Evolutionary conservation across 1,140 invertebrate genomes (phyloP).

Genomic region (Drosophila prosaltans): DNA sequence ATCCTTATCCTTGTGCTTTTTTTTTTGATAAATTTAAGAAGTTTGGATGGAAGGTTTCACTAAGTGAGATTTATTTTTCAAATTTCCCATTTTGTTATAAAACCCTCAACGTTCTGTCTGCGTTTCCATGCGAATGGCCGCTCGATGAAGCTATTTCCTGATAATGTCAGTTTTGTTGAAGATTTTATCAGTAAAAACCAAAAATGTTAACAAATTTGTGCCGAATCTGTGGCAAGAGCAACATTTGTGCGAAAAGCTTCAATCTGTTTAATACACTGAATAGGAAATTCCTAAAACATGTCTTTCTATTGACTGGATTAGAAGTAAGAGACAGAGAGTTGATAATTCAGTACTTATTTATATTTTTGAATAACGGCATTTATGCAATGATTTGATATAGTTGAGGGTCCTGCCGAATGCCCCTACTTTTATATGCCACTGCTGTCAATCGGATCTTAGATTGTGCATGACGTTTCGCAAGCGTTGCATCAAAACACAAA

Average conservation of each 20-base stretch:
- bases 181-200: neutral
- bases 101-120: neutral
- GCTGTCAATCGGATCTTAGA: conserved; percentile 57
- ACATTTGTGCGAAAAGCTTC: conserved; percentile 29
- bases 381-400: conserved; percentile 22
- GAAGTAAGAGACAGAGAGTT: conserved; percentile 26
- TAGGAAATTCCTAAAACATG: conserved; percentile 37
- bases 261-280: conserved; percentile 53
- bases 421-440: conserved; percentile 44
- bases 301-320: conserved; percentile 50
- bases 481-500: conserved; percentile 55
- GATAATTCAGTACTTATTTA: neutral
- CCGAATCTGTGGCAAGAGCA: conserved; percentile 50
- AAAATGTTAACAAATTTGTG: conserved; percentile 52
- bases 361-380: neutral
- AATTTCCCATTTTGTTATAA: too few relatives aligned
- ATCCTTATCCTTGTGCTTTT: too few relatives aligned
- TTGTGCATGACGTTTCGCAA: conserved; percentile 49
- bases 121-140: neutral
- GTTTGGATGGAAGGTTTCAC: too few relatives aligned
- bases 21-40: too few relatives aligned
- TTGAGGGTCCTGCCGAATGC: conserved; percentile 30
- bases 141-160: neutral
- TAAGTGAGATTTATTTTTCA: too few relatives aligned
- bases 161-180: conserved; percentile 5